These are phyloP conservation scores for Drosophila sproati DNA, from an alignment of 1,140 invertebrate species.

Conservation along the genomic window DNA sequence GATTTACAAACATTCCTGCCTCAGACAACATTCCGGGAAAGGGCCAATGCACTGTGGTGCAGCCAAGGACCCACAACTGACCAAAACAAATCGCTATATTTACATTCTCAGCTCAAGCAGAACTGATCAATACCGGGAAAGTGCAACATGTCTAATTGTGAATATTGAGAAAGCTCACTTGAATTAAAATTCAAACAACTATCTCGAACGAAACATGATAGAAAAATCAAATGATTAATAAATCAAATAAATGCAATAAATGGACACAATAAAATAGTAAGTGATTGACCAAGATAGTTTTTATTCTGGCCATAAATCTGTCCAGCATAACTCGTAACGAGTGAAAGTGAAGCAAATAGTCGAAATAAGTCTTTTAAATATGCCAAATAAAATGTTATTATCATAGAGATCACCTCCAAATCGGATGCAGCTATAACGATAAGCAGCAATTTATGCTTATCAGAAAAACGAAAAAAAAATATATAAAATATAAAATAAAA, in stretches of 20 bases:
- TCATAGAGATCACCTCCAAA: conserved; percentile 59
- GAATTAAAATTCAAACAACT: not conserved
- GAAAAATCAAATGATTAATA: not conserved
- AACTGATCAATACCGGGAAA: not conserved
- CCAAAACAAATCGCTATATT: conserved; percentile 1
- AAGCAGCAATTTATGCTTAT: conserved; percentile 75
- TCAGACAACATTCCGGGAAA: conserved; percentile 73
- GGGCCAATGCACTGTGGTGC: conserved; percentile 25
- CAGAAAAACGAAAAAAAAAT: not conserved
- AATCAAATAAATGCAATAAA: not conserved
- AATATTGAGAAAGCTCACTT: too few species aligned
- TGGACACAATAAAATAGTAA: not conserved
- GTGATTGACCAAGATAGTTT: not conserved
- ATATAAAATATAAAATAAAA: too few species aligned
- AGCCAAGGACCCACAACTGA: conserved; percentile 22
- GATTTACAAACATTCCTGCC: conserved; percentile 1
- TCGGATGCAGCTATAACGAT: conserved; percentile 38
- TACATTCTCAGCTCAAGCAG: not conserved
- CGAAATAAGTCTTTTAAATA: conserved; percentile 22
- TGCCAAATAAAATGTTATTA: conserved; percentile 45
- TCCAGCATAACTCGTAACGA: conserved; percentile 1
- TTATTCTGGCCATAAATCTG: not conserved
- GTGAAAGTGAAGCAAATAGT: conserved; percentile 37
- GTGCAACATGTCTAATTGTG: not conserved
- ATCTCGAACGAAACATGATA: not conserved